These are phyloP conservation scores for Anguilla obscura DNA, from an alignment of 2,797 vertebrate genomes.

Conservation along the genomic window DNA sequence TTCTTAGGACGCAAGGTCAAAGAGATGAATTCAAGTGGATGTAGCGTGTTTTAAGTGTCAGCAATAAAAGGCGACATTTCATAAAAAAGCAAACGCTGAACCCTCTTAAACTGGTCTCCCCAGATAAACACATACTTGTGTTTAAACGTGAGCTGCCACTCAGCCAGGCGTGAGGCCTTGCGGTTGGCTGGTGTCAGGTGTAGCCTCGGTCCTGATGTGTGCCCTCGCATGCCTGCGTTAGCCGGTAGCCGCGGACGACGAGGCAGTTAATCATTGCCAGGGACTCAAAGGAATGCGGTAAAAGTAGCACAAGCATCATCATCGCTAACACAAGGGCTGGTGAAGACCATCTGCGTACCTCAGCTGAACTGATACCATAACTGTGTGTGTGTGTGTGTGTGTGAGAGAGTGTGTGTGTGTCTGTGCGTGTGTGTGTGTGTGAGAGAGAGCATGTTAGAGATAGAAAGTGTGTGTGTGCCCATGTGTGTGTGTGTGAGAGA, in stretches of 20 bases:
- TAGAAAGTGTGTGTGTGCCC: neutral
- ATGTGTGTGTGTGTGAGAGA: neutral
- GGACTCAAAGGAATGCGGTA: conserved; percentile 14
- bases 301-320: conserved; percentile 44
- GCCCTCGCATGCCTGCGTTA: conserved; percentile 51
- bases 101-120: conserved; percentile 44
- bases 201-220: neutral
- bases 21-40: neutral
- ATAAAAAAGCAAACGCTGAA: conserved; percentile 43
- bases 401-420: neutral
- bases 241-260: conserved; percentile 36
- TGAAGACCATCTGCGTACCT: conserved; percentile 34
- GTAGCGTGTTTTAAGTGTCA: neutral
- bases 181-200: neutral
- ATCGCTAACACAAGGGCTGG: conserved; percentile 40
- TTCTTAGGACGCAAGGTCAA: conserved; percentile 43
- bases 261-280: conserved; percentile 53
- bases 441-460: no score
- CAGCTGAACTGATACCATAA: conserved; percentile 21
- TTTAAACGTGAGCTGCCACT: neutral
- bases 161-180: neutral
- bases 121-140: conserved; percentile 28
- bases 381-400: no score
- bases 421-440: neutral
- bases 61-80: conserved; percentile 54